phyloP scores from a whole-genome alignment of 2,113 vertebrate species.

The Arizona elegans region DNA sequence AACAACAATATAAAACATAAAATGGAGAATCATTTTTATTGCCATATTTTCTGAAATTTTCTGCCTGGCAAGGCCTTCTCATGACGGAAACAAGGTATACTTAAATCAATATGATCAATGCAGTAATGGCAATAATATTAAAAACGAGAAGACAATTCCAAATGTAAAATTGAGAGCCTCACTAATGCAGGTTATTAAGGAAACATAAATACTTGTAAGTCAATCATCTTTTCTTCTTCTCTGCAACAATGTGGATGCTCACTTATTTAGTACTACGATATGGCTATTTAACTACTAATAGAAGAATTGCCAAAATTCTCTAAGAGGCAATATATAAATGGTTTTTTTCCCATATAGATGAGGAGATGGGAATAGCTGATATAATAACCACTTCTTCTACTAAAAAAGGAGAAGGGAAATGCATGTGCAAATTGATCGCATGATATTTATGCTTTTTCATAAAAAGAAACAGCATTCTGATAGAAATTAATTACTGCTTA shows the following conservation, averaged over 20 bases:
- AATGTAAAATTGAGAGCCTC: constrained; percentile 49
- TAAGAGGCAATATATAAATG: constrained; percentile 34
- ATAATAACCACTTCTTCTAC: neutral
- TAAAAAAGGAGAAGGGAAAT: neutral
- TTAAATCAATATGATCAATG: constrained; percentile 63
- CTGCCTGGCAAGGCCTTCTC: neutral
- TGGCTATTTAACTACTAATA: constrained; percentile 54
- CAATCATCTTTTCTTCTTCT: constrained; percentile 60
- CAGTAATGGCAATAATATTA: constrained; percentile 67
- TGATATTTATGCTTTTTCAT: no score
- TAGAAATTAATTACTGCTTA: no score
- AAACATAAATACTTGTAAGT: constrained; percentile 65
- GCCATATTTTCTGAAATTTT: neutral
- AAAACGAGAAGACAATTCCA: constrained; percentile 56
- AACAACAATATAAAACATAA: neutral
- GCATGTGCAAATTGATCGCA: neutral
- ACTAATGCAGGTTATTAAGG: constrained; percentile 59
- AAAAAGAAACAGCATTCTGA: no score
- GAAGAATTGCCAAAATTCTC: constrained; percentile 8
- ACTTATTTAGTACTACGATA: constrained; percentile 43
- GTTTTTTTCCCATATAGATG: neutral
- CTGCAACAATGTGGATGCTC: constrained; percentile 45
- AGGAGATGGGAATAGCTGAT: neutral
- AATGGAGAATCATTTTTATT: neutral
- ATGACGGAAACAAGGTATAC: constrained; percentile 41